phyloP scores from a whole-genome alignment of 2,888 invertebrate genomes.

The Rhaphigaster nebulosa region DNA sequence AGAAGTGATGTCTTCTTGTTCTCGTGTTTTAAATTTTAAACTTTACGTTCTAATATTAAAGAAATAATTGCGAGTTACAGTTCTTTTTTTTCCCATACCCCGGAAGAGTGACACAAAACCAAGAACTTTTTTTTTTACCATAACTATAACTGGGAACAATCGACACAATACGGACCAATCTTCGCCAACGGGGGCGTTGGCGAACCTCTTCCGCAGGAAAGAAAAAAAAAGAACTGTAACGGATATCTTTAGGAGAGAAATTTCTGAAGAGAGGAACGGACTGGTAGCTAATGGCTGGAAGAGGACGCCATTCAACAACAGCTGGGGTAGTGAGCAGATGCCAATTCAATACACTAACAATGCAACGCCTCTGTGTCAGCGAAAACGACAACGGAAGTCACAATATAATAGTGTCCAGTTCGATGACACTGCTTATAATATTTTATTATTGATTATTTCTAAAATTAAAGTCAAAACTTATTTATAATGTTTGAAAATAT shows the following conservation, averaged over 20 bases:
- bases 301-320: not conserved
- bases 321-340: not conserved
- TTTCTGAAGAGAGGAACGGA: not conserved
- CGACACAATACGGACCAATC: not conserved
- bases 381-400: not conserved
- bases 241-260: not conserved
- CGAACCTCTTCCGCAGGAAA: not conserved
- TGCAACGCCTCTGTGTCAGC: not conserved
- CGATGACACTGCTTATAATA: not conserved
- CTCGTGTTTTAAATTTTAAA: too few relatives aligned
- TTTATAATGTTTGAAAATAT: too few relatives aligned
- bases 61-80: too few relatives aligned
- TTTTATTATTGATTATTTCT: too few relatives aligned
- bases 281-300: not conserved
- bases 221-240: not conserved
- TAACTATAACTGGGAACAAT: not conserved
- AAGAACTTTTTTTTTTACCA: too few relatives aligned
- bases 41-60: too few relatives aligned
- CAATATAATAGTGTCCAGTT: not conserved
- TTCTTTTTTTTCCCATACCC: too few relatives aligned
- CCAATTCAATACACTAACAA: conserved; percentile 1
- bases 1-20: too few relatives aligned
- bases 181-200: not conserved
- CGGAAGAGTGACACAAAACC: not conserved
- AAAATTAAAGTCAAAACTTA: too few relatives aligned